These are phyloP conservation scores for Mobula birostris DNA, from an alignment of 2,113 vertebrate species.

Conservation along the genomic window DNA sequence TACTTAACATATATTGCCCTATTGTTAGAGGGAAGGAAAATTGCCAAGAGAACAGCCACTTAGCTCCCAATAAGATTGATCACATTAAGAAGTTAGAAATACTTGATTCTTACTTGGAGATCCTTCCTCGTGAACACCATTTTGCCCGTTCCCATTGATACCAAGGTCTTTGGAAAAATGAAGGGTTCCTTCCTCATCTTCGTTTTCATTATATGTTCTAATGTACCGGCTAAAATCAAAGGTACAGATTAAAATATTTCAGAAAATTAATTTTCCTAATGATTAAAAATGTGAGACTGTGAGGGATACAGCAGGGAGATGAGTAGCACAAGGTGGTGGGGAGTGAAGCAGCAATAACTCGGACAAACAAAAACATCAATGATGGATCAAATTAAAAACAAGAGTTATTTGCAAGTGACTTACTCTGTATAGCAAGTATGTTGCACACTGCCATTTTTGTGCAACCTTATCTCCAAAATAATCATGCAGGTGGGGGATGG, in stretches of 20 bases:
- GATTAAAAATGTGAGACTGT: too few relatives aligned
- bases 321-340: too few relatives aligned
- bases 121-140: conserved; percentile 86
- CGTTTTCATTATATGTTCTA: conserved; percentile 64
- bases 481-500: neutral
- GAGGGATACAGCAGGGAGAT: too few relatives aligned
- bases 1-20: neutral
- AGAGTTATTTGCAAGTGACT: too few relatives aligned
- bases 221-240: conserved; percentile 61
- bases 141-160: conserved; percentile 85
- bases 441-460: too few relatives aligned
- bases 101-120: conserved; percentile 79
- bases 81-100: conserved; percentile 24
- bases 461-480: neutral
- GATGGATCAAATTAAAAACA: too few relatives aligned
- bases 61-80: neutral
- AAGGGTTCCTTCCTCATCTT: conserved; percentile 73
- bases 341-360: too few relatives aligned
- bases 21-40: neutral
- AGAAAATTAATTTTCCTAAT: neutral
- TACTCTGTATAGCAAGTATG: too few relatives aligned
- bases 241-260: neutral
- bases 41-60: neutral
- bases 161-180: conserved; percentile 74
- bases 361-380: too few relatives aligned